phyloP scores from a whole-genome alignment of 35 echinoderm and acorn worm species.

The Acanthaster planci region DNA sequence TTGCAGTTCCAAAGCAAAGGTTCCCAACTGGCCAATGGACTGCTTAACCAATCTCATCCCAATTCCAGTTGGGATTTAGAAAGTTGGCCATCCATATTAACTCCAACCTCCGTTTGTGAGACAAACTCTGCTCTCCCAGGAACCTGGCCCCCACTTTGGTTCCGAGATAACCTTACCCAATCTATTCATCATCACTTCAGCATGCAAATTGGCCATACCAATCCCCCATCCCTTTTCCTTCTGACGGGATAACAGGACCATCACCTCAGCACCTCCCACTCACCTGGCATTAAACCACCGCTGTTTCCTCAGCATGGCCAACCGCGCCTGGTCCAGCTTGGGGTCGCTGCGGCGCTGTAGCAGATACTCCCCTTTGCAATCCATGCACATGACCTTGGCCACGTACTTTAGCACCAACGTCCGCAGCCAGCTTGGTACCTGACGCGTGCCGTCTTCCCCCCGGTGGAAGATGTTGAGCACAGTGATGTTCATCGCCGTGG shows the following conservation, averaged over 20 bases:
- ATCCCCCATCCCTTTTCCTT: neutral
- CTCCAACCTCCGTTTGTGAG: too few relatives aligned
- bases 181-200: too few relatives aligned
- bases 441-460: conserved; percentile 50
- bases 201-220: too few relatives aligned
- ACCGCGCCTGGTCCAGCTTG: conserved; percentile 58
- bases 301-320: conserved; percentile 64
- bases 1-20: too few relatives aligned
- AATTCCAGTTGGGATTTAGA: too few relatives aligned
- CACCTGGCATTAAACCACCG: conserved; percentile 69
- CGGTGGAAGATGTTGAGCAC: conserved; percentile 90
- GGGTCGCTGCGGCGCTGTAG: conserved; percentile 18
- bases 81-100: too few relatives aligned
- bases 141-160: too few relatives aligned
- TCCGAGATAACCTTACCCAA: too few relatives aligned
- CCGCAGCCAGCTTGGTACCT: conserved; percentile 90
- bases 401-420: conserved; percentile 75
- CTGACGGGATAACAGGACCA: neutral
- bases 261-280: neutral
- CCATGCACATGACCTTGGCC: conserved; percentile 80
- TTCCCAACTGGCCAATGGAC: too few relatives aligned
- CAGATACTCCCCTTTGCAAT: conserved; percentile 64
- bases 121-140: too few relatives aligned
- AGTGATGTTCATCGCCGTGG: conserved; percentile 89
- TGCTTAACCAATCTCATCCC: too few relatives aligned